Percentiles rank a stretch among this genome's conserved stretches.
phyloP scores from a whole-genome alignment of 2,113 vertebrate species.

The Conger conger region DNA sequence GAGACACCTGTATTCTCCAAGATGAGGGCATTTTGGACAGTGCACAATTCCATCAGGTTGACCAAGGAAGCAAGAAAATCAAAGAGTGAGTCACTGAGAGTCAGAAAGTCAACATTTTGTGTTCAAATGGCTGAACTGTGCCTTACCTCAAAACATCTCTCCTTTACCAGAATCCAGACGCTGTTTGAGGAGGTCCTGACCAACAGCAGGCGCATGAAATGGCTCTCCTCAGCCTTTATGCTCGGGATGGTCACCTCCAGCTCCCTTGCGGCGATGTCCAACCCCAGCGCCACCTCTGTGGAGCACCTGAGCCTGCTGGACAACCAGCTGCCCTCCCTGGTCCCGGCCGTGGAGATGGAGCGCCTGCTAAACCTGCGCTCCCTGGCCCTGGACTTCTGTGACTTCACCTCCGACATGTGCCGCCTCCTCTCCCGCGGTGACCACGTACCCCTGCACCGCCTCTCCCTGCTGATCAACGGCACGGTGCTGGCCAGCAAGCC shows the following conservation, averaged over 20 bases:
- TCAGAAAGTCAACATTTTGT: background rate
- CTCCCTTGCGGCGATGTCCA: constrained; percentile 88
- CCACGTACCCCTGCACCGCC: constrained; percentile 89
- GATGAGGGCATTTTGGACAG: constrained; percentile 87
- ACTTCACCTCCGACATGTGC: constrained; percentile 92
- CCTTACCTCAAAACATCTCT: constrained; percentile 37
- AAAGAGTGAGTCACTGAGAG: constrained; percentile 82
- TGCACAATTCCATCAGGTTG: constrained; percentile 85
- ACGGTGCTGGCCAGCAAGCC: constrained; percentile 87
- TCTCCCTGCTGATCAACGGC: constrained; percentile 91
- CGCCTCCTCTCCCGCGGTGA: constrained; percentile 83
- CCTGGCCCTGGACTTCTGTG: constrained; percentile 92
- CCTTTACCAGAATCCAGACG: constrained; percentile 83
- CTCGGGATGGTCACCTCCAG: constrained; percentile 89
- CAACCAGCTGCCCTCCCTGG: constrained; percentile 85
- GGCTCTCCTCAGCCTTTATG: constrained; percentile 96
- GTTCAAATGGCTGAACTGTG: constrained; percentile 15
- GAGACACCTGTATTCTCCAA: constrained; percentile 89
- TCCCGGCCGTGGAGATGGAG: constrained; percentile 84
- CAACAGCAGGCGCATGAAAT: constrained; percentile 91
- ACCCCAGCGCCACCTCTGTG: constrained; percentile 85
- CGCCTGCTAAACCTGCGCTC: constrained; percentile 86
- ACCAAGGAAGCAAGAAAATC: constrained; percentile 93
- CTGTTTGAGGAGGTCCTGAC: constrained; percentile 93
- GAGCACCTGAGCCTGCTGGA: constrained; percentile 94